Conservation (phyloP, 2,113 vertebrate genomes). For the Salvator merianae region DNA sequence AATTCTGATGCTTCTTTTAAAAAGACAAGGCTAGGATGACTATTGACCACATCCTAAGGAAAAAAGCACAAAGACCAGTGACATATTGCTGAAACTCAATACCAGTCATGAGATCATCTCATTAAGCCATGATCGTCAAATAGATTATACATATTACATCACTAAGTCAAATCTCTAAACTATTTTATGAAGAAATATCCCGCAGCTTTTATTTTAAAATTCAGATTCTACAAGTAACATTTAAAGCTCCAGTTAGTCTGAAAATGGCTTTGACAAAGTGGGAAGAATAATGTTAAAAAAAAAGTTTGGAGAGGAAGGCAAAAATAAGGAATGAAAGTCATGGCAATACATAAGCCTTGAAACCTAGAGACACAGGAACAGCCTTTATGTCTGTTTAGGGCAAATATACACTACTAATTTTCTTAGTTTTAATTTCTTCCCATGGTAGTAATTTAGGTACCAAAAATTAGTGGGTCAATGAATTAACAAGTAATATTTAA, state of each 20-base stretch:
- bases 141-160: too few relatives aligned
- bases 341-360: background rate
- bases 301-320: background rate
- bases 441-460: background rate
- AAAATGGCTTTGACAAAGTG: background rate
- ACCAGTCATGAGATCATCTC: too few relatives aligned
- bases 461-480: background rate
- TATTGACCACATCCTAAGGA: slow-evolving; percentile 92
- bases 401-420: background rate
- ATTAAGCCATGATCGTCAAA: too few relatives aligned
- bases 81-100: background rate
- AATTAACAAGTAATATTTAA: background rate
- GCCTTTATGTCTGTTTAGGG: background rate
- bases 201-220: background rate
- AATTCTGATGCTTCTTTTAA: slow-evolving; percentile 94
- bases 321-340: too few relatives aligned
- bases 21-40: slow-evolving; percentile 90
- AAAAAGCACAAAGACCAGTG: background rate
- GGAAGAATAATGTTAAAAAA: background rate
- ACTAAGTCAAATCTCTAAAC: background rate
- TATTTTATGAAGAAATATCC: background rate
- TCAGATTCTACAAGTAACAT: background rate
- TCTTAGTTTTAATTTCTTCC: background rate
- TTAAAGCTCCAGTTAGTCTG: background rate
- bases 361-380: background rate